Percentiles rank a stretch among this genome's conserved stretches.
phyloP scores from a whole-genome alignment of 2,797 vertebrate species.

The Rhinogobio ventralis region DNA sequence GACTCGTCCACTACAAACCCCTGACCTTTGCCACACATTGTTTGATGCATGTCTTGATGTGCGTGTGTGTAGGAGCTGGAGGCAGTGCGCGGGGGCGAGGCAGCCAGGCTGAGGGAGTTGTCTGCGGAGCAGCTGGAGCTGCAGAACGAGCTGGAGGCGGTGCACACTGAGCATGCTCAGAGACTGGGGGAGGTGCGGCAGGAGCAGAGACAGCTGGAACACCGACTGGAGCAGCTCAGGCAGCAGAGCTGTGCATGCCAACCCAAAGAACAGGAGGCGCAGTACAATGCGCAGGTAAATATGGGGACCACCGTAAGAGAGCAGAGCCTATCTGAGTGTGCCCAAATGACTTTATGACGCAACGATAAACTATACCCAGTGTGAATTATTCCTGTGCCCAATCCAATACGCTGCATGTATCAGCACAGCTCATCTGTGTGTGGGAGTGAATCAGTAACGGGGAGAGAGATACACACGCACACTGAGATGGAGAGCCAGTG shows the following conservation, averaged over 20 bases:
- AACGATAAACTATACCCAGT: conserved; percentile 12
- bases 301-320: not conserved
- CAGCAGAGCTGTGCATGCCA: conserved; percentile 94
- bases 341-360: not conserved
- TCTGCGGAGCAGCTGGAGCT: conserved; percentile 92
- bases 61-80: conserved; percentile 86
- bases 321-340: not conserved
- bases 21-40: conserved; percentile 16
- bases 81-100: conserved; percentile 90
- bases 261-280: conserved; percentile 90
- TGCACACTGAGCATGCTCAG: conserved; percentile 92
- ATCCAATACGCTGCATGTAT: conserved; percentile 19
- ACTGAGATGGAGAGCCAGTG: not conserved
- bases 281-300: conserved; percentile 92
- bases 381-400: conserved; percentile 9
- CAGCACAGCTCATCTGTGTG: conserved; percentile 34
- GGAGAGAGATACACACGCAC: not conserved
- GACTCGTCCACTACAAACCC: not conserved
- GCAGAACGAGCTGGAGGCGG: conserved; percentile 91
- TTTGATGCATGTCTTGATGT: conserved; percentile 51
- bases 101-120: conserved; percentile 86
- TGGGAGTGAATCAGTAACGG: conserved; percentile 48
- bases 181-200: conserved; percentile 92
- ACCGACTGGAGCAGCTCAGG: conserved; percentile 92
- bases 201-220: conserved; percentile 94